Evolutionary conservation across 2,797 vertebrate genomes (phyloP).

Genomic region (Hydrocynus forskahlii): DNA sequence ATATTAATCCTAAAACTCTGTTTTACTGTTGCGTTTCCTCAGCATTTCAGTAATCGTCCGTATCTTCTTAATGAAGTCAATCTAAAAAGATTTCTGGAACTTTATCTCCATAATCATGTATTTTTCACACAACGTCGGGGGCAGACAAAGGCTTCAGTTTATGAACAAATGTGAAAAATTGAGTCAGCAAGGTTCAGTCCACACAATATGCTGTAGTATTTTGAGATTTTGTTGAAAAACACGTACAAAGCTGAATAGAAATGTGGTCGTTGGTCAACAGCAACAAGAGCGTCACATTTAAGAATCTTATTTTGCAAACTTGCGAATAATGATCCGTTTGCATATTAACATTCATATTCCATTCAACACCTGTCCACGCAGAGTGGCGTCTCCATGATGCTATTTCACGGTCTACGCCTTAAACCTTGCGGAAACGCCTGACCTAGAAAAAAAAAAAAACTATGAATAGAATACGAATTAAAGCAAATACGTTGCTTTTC

Average conservation of each 20-base stretch:
- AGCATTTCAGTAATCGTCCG: no score
- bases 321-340: background rate
- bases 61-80: no score
- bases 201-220: background rate
- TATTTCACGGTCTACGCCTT: background rate
- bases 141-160: no score
- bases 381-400: background rate
- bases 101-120: no score
- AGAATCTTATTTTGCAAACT: background rate
- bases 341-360: slow-evolving; percentile 2
- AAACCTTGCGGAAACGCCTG: background rate
- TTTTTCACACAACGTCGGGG: no score
- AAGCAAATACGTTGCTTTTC: slow-evolving; percentile 23
- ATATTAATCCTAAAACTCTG: no score
- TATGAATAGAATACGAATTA: no score
- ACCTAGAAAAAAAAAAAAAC: slow-evolving; percentile 32
- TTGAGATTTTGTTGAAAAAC: background rate
- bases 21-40: no score
- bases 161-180: no score
- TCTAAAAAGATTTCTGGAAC: no score
- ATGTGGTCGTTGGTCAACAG: background rate
- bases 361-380: no score
- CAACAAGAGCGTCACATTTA: background rate
- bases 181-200: no score
- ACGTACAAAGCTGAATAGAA: background rate